Percentiles rank a stretch among this genome's conserved stretches.
Evolutionary conservation across 2,888 invertebrate species (phyloP).

Genomic region (Lasius fuliginosus): DNA sequence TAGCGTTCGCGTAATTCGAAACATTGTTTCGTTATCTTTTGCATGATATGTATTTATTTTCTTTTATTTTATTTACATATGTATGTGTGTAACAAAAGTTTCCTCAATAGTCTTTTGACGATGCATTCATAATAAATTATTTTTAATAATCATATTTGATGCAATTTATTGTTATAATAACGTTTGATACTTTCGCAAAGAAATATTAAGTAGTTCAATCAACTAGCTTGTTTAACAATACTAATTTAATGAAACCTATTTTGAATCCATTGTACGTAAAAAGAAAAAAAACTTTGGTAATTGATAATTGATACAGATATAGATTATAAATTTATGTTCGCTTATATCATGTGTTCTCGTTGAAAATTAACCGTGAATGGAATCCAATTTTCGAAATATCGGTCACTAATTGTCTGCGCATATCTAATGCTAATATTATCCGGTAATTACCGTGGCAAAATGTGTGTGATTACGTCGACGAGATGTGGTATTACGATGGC

Average conservation of each 20-base stretch:
- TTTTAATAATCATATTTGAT: background rate
- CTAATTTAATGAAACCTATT: background rate
- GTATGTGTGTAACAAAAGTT: background rate
- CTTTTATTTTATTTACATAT: background rate
- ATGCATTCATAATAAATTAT: background rate
- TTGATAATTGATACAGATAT: background rate
- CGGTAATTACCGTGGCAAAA: conserved; percentile 12
- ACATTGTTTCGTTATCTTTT: conserved; percentile 16
- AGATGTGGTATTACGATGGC: background rate
- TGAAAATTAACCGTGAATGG: conserved; percentile 4
- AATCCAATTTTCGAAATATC: conserved; percentile 34
- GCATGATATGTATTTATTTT: background rate
- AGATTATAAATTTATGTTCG: background rate
- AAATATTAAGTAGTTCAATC: conserved; percentile 7
- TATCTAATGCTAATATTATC: conserved; percentile 10
- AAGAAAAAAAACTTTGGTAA: background rate
- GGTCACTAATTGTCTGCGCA: conserved; percentile 11
- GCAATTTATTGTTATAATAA: background rate
- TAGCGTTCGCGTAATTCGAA: background rate
- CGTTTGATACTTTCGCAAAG: background rate
- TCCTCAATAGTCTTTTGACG: background rate
- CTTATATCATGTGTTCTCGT: background rate
- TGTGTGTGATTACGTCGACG: conserved; percentile 8
- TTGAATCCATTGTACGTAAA: background rate
- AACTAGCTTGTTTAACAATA: background rate